Percentiles rank a stretch among this genome's conserved stretches.
Conservation (phyloP, 2,797 vertebrate genomes). For the Phalanger gymnotis region DNA sequence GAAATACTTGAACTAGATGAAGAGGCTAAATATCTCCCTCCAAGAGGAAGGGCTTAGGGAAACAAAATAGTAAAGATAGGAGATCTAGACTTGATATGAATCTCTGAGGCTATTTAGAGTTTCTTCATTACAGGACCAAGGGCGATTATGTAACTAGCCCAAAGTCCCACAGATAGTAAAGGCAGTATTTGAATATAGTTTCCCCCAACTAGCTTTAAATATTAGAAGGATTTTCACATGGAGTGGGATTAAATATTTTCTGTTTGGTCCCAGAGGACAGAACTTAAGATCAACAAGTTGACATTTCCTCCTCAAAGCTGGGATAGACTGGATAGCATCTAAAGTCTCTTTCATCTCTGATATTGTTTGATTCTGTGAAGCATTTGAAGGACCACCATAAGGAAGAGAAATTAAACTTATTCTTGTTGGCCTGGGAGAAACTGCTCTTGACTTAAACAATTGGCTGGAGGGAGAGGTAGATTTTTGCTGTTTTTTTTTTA, state of each 20-base stretch:
- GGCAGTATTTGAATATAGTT: neutral
- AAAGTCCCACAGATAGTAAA: neutral
- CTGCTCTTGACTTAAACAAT: neutral
- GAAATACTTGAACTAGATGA: neutral
- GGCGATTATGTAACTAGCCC: neutral
- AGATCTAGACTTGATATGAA: neutral
- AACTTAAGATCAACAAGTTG: neutral
- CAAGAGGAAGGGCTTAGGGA: neutral
- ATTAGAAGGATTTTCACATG: neutral
- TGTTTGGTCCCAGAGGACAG: neutral
- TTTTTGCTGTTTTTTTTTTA: neutral
- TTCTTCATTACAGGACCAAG: neutral
- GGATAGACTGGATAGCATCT: neutral
- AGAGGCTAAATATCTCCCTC: too few species aligned
- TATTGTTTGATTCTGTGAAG: neutral
- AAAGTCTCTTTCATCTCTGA: neutral
- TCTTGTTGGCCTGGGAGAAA: neutral
- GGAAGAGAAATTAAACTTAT: neutral
- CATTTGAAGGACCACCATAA: neutral
- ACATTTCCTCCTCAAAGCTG: neutral
- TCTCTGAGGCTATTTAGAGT: neutral
- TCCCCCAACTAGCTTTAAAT: neutral
- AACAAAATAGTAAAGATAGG: neutral
- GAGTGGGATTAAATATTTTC: neutral
- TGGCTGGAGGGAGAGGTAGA: neutral